Evolutionary conservation across 2,113 vertebrate species (phyloP), one percentile per base, ranked within the genome.

Genomic region (Ciconia stormi): DNA sequence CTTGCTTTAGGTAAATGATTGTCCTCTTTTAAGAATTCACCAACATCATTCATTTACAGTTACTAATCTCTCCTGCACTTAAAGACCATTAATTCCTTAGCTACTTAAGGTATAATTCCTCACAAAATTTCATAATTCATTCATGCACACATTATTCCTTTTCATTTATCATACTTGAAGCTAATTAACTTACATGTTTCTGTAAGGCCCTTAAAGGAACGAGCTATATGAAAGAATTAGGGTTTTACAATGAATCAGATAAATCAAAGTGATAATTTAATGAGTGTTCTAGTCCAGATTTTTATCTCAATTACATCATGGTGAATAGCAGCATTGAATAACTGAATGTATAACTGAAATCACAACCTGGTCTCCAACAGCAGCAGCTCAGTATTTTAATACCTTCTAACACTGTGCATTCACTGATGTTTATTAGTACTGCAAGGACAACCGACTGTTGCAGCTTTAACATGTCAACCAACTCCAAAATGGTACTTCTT

Each of bases 181-280:
- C 30, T 63, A 87, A 93, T 91, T 91, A 89, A 76, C n/a, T 90
- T 47, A 26, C 5, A 62, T 42, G 23, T 86, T 92, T 92, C 58
- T 21, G 55, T 72, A 88, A 88, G n/a, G 7, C 13, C 40, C 16
- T 61, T 87, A 38, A 26, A 71, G 34, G 30, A 95, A 49, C 4
- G 13, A 78, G 8, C 1, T 71, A 6, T 30, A 27, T 44, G 73
- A 87, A 83, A 74, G 42, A 89, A 82, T 3, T 63, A 8, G 3
- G 3, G 0, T 0, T 1, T 66, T 34, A 5, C 61, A 72, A 47
- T 70, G 13, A 76, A 82, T 66, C 3, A 8, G 46, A 16, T 53
- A 62, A 78, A 12, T 73, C 6, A 50, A 90, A 66, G 9, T 69
- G 34, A 19, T 59, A 71, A 94, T 30, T 78, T 76, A 73, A 70